Evolutionary conservation across 2,888 invertebrate genomes (phyloP).

Genomic region (Tortrix viridana): DNA sequence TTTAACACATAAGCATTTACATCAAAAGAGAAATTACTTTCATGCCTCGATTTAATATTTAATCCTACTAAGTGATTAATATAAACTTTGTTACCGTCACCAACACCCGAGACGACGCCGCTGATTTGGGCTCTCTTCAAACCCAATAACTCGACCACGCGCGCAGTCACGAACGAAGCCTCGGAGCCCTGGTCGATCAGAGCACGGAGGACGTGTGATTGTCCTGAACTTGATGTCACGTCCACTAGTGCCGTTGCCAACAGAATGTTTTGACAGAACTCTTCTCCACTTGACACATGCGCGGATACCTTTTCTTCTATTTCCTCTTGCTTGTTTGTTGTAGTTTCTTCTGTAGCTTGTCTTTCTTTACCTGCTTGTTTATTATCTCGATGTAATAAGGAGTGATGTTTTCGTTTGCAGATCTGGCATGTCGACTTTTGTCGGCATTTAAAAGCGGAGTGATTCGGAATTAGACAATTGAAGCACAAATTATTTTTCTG

Average conservation of each 20-base stretch:
- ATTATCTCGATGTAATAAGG: slow-evolving; percentile 8
- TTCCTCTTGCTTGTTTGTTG: not conserved
- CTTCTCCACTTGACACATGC: slow-evolving; percentile 11
- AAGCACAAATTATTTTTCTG: not conserved
- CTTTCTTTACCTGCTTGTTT: not conserved
- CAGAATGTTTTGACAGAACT: slow-evolving; percentile 11
- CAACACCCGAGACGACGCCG: slow-evolving; percentile 6
- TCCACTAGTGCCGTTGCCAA: slow-evolving; percentile 26
- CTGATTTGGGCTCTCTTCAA: slow-evolving; percentile 7
- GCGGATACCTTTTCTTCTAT: slow-evolving; percentile 6
- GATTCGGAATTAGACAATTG: slow-evolving; percentile 5
- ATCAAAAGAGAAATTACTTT: slow-evolving; percentile 2
- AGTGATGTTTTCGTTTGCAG: slow-evolving; percentile 1
- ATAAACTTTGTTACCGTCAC: not conserved
- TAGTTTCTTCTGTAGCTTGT: too few relatives aligned
- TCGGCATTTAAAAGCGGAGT: not conserved
- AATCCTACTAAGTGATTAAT: slow-evolving; percentile 1
- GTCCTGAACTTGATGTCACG: slow-evolving; percentile 4
- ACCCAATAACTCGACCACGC: slow-evolving; percentile 9
- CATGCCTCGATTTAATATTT: slow-evolving; percentile 2
- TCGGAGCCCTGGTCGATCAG: slow-evolving; percentile 26
- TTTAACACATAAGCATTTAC: slow-evolving; percentile 12
- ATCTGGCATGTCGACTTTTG: not conserved
- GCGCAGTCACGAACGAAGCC: slow-evolving; percentile 21
- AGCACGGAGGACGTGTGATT: slow-evolving; percentile 22